Evolutionary conservation across 2,797 vertebrate species (phyloP).

Genomic region (Hemibagrus guttatus): DNA sequence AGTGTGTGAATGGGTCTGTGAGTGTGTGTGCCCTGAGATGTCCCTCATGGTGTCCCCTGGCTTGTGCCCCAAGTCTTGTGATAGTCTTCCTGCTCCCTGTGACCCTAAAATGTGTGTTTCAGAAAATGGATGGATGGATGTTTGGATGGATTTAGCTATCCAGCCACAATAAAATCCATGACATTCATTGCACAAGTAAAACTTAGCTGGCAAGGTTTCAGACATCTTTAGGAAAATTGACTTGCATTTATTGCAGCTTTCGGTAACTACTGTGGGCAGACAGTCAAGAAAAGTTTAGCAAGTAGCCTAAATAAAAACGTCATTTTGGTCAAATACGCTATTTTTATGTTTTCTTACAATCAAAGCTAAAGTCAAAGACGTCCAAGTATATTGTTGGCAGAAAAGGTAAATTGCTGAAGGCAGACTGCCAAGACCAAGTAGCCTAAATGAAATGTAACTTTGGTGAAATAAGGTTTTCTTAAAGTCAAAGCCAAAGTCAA

Average conservation of each 20-base stretch:
- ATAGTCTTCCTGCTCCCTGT: too few relatives aligned
- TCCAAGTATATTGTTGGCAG: background rate
- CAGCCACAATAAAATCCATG: background rate
- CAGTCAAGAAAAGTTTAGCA: background rate
- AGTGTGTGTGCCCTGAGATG: too few relatives aligned
- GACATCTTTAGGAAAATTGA: background rate
- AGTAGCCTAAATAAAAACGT: background rate
- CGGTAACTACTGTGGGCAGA: background rate
- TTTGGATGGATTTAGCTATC: background rate
- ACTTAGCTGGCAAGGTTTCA: background rate
- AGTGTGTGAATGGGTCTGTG: too few relatives aligned
- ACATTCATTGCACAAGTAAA: background rate
- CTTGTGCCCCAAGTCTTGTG: too few relatives aligned
- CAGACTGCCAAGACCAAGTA: background rate
- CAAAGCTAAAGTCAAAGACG: background rate
- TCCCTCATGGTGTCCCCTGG: too few relatives aligned
- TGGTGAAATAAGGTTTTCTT: background rate
- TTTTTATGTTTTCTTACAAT: constrained; percentile 1
- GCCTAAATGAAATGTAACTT: background rate
- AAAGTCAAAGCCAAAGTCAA: background rate
- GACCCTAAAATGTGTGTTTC: too few relatives aligned
- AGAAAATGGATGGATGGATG: too few relatives aligned
- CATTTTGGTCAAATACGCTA: background rate
- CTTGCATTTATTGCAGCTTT: background rate
- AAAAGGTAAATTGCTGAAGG: background rate